Evolutionary conservation across 2,888 invertebrate genomes (phyloP), one percentile per base, ranked within the genome.

Genomic region (Micoletzkya japonica): DNA sequence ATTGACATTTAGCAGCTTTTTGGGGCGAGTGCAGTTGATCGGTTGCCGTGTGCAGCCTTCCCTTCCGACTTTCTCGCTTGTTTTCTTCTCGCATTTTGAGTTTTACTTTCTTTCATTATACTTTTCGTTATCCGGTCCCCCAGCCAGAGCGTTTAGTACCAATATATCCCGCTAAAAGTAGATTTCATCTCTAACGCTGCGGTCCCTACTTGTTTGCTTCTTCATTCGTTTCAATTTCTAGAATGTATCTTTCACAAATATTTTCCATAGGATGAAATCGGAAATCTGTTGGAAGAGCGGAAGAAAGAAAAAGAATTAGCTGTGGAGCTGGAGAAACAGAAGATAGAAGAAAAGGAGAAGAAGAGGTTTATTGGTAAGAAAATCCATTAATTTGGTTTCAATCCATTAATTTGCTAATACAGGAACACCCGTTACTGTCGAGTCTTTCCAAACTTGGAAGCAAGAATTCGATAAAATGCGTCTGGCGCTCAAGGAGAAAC

Each of bases 391-490:
- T 49, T 49, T 44, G 14, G 17, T 37, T 71, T 70, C 28, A 49
- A 57, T 44, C 28, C 24, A 36, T 34, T 26, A 56, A 36, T 60
- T n/a, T 50, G 26, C 64, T 50, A 64, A 26, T 59, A 20, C 14
- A 88, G 97, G 96, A 20, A 96, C 95, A 0, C 89, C 92, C 81
- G 97, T 97, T 0, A 92, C 94, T 2, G 93, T 96, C 0, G 97
- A 98, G 87, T 91, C 93, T 7, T 98, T 98, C 87, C 87, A 95
- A 83, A 91, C 90, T 32, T 98, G 98, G 98, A 94, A 95, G 85
- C 90, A 91, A 71, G 90, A 91, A 75, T 98, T 98, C 89, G 96
- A 97, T 86, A 90, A 90, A 39, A 95, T 96, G 86, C 91, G 91
- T 88, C 68, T 70, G 30, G 78, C 81, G 10, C 70, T 74, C n/a